Evolutionary conservation across 2,888 invertebrate genomes (phyloP).

Genomic region (Eurytoma californica): DNA sequence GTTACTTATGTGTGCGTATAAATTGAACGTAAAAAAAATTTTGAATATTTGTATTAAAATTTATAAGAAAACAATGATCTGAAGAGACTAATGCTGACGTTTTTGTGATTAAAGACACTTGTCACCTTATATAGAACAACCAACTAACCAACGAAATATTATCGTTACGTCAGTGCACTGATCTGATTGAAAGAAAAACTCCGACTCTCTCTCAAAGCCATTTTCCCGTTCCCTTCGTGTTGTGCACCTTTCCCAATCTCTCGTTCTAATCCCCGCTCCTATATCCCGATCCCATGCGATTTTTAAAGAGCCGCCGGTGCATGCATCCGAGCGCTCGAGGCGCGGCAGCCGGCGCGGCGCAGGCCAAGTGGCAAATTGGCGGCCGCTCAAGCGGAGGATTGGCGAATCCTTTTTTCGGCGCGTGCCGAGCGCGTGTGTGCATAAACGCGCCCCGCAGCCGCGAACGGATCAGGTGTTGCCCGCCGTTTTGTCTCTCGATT

Average conservation of each 20-base stretch:
- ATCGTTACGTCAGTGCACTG: no score
- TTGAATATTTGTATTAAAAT: no score
- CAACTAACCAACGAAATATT: no score
- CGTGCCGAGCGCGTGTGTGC: conserved; percentile 10
- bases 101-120: no score
- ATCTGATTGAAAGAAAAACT: no score
- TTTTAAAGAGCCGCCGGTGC: background rate
- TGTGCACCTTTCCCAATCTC: background rate
- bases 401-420: conserved; percentile 9
- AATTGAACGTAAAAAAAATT: no score
- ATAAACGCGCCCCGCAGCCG: background rate
- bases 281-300: background rate
- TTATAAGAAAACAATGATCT: no score
- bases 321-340: background rate
- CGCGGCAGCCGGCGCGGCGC: conserved; percentile 13
- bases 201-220: no score
- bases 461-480: conserved; percentile 11
- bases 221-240: no score
- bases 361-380: conserved; percentile 29
- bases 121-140: no score
- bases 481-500: conserved; percentile 32
- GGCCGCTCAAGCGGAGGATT: conserved; percentile 1
- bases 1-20: no score
- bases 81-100: no score
- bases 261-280: background rate